Evolutionary conservation across 1,140 invertebrate genomes (phyloP), one percentile per base, ranked within the genome.

Genomic region (Dreissena polymorpha): DNA sequence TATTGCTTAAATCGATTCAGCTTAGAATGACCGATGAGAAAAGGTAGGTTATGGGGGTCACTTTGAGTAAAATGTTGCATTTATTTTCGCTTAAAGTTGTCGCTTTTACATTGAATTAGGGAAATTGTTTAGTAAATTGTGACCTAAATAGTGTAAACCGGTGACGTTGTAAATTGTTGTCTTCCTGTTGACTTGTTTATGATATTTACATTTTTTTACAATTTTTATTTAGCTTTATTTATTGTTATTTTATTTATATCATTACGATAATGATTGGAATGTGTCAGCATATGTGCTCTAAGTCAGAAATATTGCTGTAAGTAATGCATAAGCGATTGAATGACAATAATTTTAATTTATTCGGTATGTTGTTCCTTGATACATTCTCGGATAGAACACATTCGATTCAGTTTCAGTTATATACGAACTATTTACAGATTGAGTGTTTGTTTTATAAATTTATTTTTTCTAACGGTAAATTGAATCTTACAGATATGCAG

Each of bases 241-340:
- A 29, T 13, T 0, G 5, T 6, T 27, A 29, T 21, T 10, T 23
- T 25, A 53, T 23, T n/a, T n/a, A n/a, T n/a, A n/a, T n/a, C n/a
- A n/a, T 5, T 72, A 18, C 10, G 0, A 65, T 0, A 72, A 80
- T 69, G 78, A 80, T 80, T 60, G 78, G 78, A 29, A 80, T 21
- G 53, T 80, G 78, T 53, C 29, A 18, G n/a, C 23, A 68, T 51
- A 80, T 80, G 78, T 80, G 78, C 53, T 60, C 78, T 13, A 21
- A 29, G 12, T 10, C 49, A 51, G 78, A 80, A 65, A 72, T 80
- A 49, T 16, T 16, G 3, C 27, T 80, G 78, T 80, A 80, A 49
- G 78, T 70, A 18, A 69, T 29, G 7, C 12, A 18, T 49, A 18
- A 65, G 51, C n/a, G 50, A 65, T 14, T 10, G 13, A 23, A 8